These are phyloP conservation scores for Diploptera punctata DNA, from an alignment of 2,888 invertebrate genomes.

Conservation along the genomic window DNA sequence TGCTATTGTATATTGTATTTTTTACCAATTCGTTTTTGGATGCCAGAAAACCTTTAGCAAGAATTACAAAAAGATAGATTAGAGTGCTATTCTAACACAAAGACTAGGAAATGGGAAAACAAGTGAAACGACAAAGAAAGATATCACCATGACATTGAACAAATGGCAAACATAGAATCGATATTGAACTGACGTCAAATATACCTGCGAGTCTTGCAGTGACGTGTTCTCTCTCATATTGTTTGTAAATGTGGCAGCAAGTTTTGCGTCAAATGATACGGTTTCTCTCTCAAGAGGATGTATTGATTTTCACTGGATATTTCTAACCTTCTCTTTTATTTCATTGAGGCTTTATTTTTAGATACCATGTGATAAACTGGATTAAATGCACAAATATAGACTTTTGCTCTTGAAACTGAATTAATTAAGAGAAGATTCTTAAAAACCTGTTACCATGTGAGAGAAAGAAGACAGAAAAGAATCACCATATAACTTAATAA, in stretches of 20 bases:
- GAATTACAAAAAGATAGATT: too few species aligned
- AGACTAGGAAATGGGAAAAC: background rate
- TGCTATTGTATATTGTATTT: too few species aligned
- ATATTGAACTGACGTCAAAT: background rate
- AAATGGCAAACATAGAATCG: background rate
- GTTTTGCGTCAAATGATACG: background rate
- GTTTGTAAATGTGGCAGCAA: background rate
- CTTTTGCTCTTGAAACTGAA: too few species aligned
- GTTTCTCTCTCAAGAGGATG: background rate
- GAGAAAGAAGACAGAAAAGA: too few species aligned
- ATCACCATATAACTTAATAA: too few species aligned
- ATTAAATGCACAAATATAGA: too few species aligned
- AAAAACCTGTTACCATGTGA: too few species aligned
- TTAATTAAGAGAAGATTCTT: too few species aligned
- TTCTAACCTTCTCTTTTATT: background rate
- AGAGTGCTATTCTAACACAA: background rate
- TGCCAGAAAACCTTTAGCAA: too few species aligned
- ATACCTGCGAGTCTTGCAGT: background rate
- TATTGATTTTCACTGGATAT: background rate
- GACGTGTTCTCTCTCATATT: constrained; percentile 6
- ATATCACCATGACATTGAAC: background rate
- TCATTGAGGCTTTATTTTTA: background rate
- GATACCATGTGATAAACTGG: background rate
- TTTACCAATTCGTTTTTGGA: too few species aligned
- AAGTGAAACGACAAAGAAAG: background rate